A percentile compares a stretch with the other conserved stretches of the same genome.
Conservation (phyloP, 2,797 vertebrate species). For the Pangasius sanitwongsei region DNA sequence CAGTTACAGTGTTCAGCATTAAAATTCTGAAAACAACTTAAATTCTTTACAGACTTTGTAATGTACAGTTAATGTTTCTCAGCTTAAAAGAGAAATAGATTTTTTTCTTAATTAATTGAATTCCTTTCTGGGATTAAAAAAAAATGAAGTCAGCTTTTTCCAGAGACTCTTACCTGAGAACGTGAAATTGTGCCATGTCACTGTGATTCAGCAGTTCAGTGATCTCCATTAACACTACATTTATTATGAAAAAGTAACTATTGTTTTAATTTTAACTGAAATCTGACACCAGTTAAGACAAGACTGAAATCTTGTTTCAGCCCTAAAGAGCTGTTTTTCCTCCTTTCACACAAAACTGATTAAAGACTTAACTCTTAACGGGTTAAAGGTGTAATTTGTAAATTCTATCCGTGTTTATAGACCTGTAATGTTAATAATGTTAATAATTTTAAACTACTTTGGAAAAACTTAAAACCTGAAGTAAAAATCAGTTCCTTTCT, state of each 20-base stretch:
- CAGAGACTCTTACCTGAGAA: neutral
- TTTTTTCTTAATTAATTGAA: no score
- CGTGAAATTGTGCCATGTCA: neutral
- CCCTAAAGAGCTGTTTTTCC: neutral
- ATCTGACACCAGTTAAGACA: neutral
- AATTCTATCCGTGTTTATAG: neutral
- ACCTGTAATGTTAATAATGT: neutral
- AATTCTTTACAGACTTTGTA: neutral
- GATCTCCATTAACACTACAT: neutral
- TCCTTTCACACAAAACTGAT: neutral
- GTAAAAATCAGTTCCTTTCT: no score
- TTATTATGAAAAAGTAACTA: neutral
- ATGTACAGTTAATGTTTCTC: neutral
- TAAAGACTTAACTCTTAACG: neutral
- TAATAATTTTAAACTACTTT: no score
- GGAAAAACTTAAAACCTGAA: no score
- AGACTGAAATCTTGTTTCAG: neutral
- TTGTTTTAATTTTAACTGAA: neutral
- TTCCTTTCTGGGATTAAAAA: neutral
- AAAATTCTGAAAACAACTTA: neutral
- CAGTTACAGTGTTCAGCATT: neutral
- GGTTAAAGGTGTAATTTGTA: neutral
- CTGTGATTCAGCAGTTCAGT: constrained; percentile 16
- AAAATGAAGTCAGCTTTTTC: neutral
- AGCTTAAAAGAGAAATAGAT: neutral